Evolutionary conservation across 1,140 invertebrate genomes (phyloP), one percentile per base, ranked within the genome.

Genomic region (Drosophila nebulosa): DNA sequence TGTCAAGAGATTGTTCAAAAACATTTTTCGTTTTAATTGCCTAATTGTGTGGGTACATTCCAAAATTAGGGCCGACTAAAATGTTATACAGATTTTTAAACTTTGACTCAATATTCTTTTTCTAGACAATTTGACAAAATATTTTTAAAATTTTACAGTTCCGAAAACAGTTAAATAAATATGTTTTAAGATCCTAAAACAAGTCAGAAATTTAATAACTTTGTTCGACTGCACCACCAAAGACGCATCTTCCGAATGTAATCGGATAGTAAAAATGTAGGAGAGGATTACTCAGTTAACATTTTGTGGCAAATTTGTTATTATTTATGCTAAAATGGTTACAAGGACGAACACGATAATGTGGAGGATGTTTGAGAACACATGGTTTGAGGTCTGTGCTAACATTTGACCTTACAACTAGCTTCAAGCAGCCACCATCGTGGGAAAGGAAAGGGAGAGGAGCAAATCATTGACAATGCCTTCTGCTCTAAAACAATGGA

Each of bases 321-420:
- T 51, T 64, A 69, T 76, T 74, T 85, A 72, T 53, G 63, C 35
- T 67, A 42, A 78, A 83, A 80, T 65, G 77, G 77, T 77, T 86
- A 84, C 80, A 80, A 84, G 80, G 81, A 84, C 77, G 39, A 77
- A 79, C 63, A 55, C 65, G 77, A 80, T 84, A 86, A 84, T 70
- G 52, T 50, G 52, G 52, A 74, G 39, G 39, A 14, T 52, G 58
- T 61, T 18, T 69, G 59, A 55, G 51, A 53, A 18, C 7, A 10
- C 18, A 12, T 32, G 32, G 30, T 30, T 36, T 16, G 39, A 35
- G 65, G 64, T 71, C 65, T 69, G 42, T n/a, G 21, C 39, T 65
- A 63, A 64, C 72, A 85, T 80, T 79, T 85, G 81, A 85, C 77
- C 81, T 86, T 86, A 80, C 56, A 46, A 46, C 39, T 46, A 46